Evolutionary conservation across 2,888 invertebrate genomes (phyloP).

Genomic region (Tetragonula carbonaria): DNA sequence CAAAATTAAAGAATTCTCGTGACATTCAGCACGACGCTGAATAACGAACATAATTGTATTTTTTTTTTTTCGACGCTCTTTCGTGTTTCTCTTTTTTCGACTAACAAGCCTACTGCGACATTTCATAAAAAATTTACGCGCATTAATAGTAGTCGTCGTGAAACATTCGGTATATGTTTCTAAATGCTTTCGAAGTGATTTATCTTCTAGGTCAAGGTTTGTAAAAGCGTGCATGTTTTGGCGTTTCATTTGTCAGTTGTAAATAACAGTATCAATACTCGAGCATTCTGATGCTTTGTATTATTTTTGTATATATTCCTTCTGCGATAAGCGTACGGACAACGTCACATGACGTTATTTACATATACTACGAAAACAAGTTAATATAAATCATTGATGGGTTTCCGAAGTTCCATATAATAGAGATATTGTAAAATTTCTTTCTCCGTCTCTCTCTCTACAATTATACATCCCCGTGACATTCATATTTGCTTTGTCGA

Average conservation of each 20-base stretch:
- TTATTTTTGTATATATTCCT: slow-evolving; percentile 7
- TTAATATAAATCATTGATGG: slow-evolving; percentile 45
- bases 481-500: slow-evolving; percentile 44
- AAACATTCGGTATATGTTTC: slow-evolving; percentile 26
- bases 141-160: background rate
- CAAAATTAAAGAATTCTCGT: background rate
- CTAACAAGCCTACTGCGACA: background rate
- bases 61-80: slow-evolving; percentile 3
- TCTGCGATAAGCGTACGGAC: slow-evolving; percentile 30
- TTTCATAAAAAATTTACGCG: background rate
- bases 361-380: slow-evolving; percentile 7
- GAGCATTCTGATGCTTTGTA: background rate
- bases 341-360: slow-evolving; percentile 36
- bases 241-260: slow-evolving; percentile 39
- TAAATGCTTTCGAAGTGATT: slow-evolving; percentile 46
- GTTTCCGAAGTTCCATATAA: background rate
- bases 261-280: slow-evolving; percentile 50
- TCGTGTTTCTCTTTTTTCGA: background rate
- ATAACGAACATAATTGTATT: background rate
- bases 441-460: background rate
- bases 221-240: slow-evolving; percentile 42
- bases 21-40: background rate
- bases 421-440: background rate
- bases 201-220: slow-evolving; percentile 62
- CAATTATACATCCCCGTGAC: slow-evolving; percentile 18